Conservation (phyloP, 2,888 invertebrate genomes). For the Agrotis segetum region DNA sequence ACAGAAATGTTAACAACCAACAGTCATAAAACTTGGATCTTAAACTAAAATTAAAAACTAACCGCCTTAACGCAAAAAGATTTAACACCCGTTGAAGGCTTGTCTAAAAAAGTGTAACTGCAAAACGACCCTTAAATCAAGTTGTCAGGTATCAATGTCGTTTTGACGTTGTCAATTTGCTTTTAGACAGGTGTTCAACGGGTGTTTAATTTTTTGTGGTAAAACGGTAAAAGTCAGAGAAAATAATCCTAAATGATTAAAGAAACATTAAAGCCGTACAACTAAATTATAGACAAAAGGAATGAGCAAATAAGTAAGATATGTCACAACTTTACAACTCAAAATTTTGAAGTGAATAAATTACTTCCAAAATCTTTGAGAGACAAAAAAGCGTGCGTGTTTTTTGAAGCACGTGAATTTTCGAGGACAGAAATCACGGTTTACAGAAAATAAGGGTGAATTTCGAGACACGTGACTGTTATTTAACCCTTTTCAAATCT, state of each 20-base stretch:
- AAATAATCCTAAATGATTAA: slow-evolving; percentile 41
- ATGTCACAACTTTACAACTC: slow-evolving; percentile 33
- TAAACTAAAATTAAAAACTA: slow-evolving; percentile 46
- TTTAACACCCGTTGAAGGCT: no score
- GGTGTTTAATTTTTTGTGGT: no score
- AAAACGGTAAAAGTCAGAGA: background rate
- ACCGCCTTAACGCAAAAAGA: no score
- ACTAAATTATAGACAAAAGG: slow-evolving; percentile 56
- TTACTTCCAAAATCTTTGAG: background rate
- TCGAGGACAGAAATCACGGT: background rate
- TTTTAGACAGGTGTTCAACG: no score
- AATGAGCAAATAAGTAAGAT: slow-evolving; percentile 64
- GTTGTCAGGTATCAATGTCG: no score
- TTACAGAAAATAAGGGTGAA: background rate
- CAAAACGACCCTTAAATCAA: no score
- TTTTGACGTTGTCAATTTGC: no score
- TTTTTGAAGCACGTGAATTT: background rate
- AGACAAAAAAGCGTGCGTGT: background rate
- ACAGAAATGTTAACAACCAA: slow-evolving; percentile 12
- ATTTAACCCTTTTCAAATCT: background rate
- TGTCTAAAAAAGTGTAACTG: no score
- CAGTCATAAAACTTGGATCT: slow-evolving; percentile 17
- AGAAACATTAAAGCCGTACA: slow-evolving; percentile 55
- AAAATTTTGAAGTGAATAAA: slow-evolving; percentile 21
- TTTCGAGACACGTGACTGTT: slow-evolving; percentile 2